These are phyloP conservation scores for Elegia similella DNA, from an alignment of 2,888 invertebrate genomes.

Conservation along the genomic window DNA sequence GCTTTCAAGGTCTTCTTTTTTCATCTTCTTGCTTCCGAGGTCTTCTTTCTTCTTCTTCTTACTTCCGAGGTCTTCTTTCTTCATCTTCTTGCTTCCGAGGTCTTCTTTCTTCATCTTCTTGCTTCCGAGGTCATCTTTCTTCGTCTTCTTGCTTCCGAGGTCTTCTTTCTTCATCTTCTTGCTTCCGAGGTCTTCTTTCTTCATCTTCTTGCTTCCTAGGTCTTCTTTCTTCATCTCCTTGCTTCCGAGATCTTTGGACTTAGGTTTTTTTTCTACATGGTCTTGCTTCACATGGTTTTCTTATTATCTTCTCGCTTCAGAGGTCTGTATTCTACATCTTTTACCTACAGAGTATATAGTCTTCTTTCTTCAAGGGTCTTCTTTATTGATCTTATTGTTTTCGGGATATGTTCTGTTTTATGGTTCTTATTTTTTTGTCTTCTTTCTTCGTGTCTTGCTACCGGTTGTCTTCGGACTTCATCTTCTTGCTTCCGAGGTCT, in stretches of 20 bases:
- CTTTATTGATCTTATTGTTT: background rate
- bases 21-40: conserved; percentile 12
- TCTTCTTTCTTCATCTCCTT: background rate
- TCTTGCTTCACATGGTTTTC: background rate
- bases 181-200: conserved; percentile 16
- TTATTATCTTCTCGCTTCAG: conserved; percentile 14
- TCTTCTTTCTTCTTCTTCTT: conserved; percentile 17
- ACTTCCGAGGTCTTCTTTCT: conserved; percentile 14
- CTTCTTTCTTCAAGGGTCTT: background rate
- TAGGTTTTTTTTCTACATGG: conserved; percentile 15
- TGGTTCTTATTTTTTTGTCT: too few relatives aligned
- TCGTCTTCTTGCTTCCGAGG: conserved; percentile 2
- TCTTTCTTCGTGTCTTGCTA: background rate
- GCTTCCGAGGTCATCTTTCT: conserved; percentile 1
- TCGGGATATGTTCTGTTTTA: too few relatives aligned
- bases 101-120: conserved; percentile 18
- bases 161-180: conserved; percentile 16
- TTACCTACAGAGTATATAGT: background rate
- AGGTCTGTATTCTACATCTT: conserved; percentile 20
- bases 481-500: too few relatives aligned
- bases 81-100: conserved; percentile 12
- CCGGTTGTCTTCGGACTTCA: too few relatives aligned
- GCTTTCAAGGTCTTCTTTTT: conserved; percentile 12
- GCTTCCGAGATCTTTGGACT: background rate
- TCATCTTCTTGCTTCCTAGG: conserved; percentile 14